Percentiles rank a stretch among this genome's conserved stretches.
Evolutionary conservation across 2,113 vertebrate species (phyloP).

Genomic region (Hyperopisus bebe): DNA sequence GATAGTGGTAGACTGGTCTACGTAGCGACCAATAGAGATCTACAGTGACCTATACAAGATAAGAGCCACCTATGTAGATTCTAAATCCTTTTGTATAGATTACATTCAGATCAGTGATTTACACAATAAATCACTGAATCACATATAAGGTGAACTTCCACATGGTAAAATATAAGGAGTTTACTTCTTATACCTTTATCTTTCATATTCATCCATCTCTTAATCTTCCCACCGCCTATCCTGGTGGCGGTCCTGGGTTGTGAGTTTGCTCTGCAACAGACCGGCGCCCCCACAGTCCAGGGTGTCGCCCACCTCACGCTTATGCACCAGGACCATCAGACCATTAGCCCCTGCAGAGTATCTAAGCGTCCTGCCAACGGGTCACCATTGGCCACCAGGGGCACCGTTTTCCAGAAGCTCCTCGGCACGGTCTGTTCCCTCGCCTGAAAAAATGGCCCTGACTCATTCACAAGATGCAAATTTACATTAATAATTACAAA

Average conservation of each 20-base stretch:
- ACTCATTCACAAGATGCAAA: background rate
- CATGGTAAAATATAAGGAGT: background rate
- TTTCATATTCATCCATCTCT: background rate
- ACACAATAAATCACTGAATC: background rate
- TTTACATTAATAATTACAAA: background rate
- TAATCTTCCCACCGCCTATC: background rate
- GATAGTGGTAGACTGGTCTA: background rate
- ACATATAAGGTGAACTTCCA: background rate
- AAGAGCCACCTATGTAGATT: background rate
- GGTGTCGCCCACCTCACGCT: background rate
- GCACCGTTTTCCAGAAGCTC: background rate
- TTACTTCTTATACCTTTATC: background rate
- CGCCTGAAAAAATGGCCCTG: background rate
- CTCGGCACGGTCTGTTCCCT: background rate
- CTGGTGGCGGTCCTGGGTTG: background rate
- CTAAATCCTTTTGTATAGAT: background rate
- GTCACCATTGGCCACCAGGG: background rate
- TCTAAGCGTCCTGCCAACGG: background rate
- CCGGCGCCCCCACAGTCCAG: background rate
- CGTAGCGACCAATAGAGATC: background rate
- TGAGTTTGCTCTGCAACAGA: background rate
- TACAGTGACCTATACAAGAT: background rate
- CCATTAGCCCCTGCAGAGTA: background rate
- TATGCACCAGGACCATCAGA: background rate
- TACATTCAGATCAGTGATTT: background rate